Base-by-base conservation (phyloP, 1,140 invertebrate species). In the Ptiloglossa arizonensis region DNA sequence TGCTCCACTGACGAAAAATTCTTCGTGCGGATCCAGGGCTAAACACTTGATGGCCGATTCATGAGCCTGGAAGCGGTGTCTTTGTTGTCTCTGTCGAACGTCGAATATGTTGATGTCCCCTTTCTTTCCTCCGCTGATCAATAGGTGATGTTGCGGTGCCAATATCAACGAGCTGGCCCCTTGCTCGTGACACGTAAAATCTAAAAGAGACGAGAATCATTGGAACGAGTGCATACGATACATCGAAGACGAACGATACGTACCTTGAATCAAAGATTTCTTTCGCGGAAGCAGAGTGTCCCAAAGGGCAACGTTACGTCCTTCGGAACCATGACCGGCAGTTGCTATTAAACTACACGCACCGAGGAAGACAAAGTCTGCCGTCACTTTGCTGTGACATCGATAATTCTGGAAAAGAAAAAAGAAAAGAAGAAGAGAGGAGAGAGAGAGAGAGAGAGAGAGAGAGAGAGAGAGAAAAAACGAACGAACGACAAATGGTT, bases 221-320 rank as follows among this genome's bases (percentile, higher is more conserved):
- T n/a, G n/a, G n/a, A n/a, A n/a, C n/a, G n/a, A n/a, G n/a, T n/a
- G n/a, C n/a, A n/a, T n/a, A n/a, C n/a, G n/a, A n/a, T 48, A 52
- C 4, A 35, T 8, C 6, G 19, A 44, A n/a, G 8, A 6, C 1
- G 17, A n/a, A 38, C n/a, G 6, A 22, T 32, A 57, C 24, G 92
- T 90, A 96, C 96, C 95, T 93, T 97, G 96, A 63, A 99, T 96
- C 81, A 98, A 94, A 54, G 97, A 96, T 93, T 99, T 99, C 87
- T 97, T 97, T 86, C 97, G 96, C 8, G 99, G 99, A 92, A 99
- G 94, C 62, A 99, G 93, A 1, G 98, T 99, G 90, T 99, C 99
- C 99, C 99, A 99, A 71, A 99, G 94, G 62, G 97, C 97, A n/a
- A 99, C 97, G 92, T 99, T 99, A 87, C 97, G 97, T 88, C 97